Base-by-base conservation (phyloP, 2,113 vertebrate species). In the rabbit (Oryctolagus cuniculus) region DNA sequence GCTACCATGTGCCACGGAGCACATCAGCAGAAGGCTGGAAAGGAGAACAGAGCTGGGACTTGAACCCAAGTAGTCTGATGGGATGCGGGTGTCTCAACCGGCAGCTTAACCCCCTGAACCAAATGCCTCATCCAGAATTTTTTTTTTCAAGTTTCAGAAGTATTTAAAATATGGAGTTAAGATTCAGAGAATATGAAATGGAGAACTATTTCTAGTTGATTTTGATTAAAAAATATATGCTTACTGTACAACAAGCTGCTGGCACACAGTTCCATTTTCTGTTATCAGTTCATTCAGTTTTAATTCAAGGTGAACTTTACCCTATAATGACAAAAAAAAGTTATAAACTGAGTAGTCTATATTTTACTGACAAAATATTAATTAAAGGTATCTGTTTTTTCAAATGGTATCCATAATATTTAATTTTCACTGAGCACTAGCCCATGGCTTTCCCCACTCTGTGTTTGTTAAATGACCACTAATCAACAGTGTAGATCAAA, bases 231-330 rank as follows among this genome's bases (percentile, higher is more conserved):
- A 90, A 90, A 95, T 94, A 96, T 96, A 96, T 97, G 93, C 98
- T 99, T 98, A 99, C 99, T 99, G 98, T 98, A 99, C 99, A 97
- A 99, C 98, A 97, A 99, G 98, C 55, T 99, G 99, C 91, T 99
- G 99, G 98, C 99, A 99, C 72, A 99, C 98, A 67, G 99, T 99
- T 98, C 99, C 99, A 85, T 99, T 99, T 94, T 99, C 99, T 96
- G 99, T 99, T 98, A 99, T 99, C 98, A 99, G 98, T 97, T 99
- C 99, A 95, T 99, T 99, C 98, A 99, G 96, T 96, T 99, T 99
- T 98, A 99, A 99, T 98, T 99, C 99, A 96, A 99, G 98, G 96
- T 99, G 99, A 98, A 99, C 99, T 98, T 99, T 99, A 88, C 99
- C 99, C 99, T 99, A 98, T 70, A 87, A 98, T 89, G 96, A 96